Evolutionary conservation across 2,113 vertebrate species (phyloP), one percentile per base, ranked within the genome.

Genomic region (Heterotis niloticus): DNA sequence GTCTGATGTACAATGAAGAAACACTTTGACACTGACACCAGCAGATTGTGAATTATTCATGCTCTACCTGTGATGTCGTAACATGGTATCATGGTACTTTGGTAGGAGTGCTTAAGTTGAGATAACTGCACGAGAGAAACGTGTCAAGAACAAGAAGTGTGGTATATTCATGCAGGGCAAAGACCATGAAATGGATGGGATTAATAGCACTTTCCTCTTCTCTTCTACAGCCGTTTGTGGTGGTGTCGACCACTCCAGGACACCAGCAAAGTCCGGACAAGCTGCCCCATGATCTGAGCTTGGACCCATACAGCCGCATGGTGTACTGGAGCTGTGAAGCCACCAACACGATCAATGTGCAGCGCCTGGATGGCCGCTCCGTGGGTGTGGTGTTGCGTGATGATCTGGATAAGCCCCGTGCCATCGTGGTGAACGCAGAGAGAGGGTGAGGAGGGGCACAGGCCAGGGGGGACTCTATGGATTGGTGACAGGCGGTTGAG

Each of bases 271-370:
- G 84, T 81, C 88, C 89, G 0, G 95, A 96, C 81, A 93, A 93
- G 82, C 95, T 96, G 87, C 95, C 96, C 0, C 95, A 98, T 0
- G 96, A 98, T 82, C 90, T 98, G 76, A 98, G 96, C 88, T 89
- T 98, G 0, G 96, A 98, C 74, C 81, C 94, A 7, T 98, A 93
- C 87, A 97, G 96, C 83, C 95, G 96, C 1, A 94, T 92, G 5
- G 87, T 98, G 9, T 98, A 96, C 89, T 98, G 96, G 96, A 98
- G 96, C 1, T 98, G 96, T 0, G 96, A 98, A 90, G 93, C 90
- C 68, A 94, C 93, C 28, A 96, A 98, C 83, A 95, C 94, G 5
- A 89, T 98, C 87, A 98, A 95, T 0, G 92, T 96, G 9, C 95
- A 96, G 79, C 89, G 93, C 70, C 93, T 98, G 88, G 93, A 88